These are phyloP conservation scores for Dromius quadrimaculatus DNA, from an alignment of 2,888 invertebrate species.

Conservation along the genomic window DNA sequence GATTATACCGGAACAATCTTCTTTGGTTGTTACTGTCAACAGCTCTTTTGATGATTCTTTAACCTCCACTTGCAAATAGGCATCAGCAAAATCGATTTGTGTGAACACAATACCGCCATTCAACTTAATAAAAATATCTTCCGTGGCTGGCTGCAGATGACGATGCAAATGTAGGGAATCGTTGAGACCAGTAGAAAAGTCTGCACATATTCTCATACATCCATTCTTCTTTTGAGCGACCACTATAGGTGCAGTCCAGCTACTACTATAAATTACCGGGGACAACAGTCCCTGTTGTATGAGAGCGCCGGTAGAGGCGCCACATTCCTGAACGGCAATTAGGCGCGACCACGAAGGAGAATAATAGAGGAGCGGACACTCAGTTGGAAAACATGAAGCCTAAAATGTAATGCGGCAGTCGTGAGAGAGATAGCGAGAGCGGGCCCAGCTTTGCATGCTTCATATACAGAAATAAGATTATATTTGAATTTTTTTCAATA, in stretches of 20 bases:
- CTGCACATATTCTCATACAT: conserved; percentile 48
- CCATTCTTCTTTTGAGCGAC: not conserved
- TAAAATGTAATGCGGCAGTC: no score
- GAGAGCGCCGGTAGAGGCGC: no score
- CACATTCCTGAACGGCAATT: no score
- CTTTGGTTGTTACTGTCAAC: not conserved
- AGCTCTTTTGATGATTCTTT: not conserved
- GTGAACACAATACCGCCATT: conserved; percentile 43
- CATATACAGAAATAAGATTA: no score
- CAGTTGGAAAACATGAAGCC: no score
- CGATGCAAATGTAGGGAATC: conserved; percentile 52
- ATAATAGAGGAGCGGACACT: no score
- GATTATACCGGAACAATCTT: not conserved
- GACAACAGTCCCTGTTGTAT: not conserved
- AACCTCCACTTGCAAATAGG: conserved; percentile 16
- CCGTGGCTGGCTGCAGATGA: conserved; percentile 52
- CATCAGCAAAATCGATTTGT: conserved; percentile 49
- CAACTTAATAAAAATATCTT: conserved; percentile 47
- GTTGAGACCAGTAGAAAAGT: conserved; percentile 52
- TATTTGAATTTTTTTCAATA: no score
- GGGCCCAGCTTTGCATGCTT: no score
- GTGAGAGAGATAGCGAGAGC: no score
- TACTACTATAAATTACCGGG: not conserved
- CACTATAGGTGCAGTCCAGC: not conserved
- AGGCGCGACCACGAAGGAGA: no score